Conservation (phyloP, 2,888 invertebrate species). For the Mesoligia furuncula region DNA sequence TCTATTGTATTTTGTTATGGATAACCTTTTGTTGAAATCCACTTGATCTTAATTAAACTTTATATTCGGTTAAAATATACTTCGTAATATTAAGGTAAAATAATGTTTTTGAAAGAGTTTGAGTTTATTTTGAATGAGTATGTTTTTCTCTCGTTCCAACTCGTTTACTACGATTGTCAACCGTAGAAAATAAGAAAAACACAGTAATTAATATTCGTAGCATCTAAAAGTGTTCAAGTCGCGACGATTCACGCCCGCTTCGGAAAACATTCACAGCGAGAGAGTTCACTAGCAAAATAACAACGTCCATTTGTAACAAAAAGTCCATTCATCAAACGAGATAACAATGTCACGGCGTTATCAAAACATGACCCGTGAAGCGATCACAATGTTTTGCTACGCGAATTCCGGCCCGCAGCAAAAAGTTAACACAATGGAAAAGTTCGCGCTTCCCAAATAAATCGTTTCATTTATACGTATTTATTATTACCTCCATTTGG, state of each 20-base stretch:
- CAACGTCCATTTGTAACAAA: slow-evolving; percentile 88
- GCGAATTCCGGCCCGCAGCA: slow-evolving; percentile 78
- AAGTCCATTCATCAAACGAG: slow-evolving; percentile 89
- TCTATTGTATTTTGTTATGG: slow-evolving; percentile 65
- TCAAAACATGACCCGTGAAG: slow-evolving; percentile 88
- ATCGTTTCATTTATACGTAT: slow-evolving; percentile 78
- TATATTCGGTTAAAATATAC: slow-evolving; percentile 10
- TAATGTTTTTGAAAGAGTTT: slow-evolving; percentile 12
- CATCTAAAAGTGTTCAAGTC: slow-evolving; percentile 53
- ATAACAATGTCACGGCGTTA: slow-evolving; percentile 88
- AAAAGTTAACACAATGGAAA: slow-evolving; percentile 86
- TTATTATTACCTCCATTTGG: slow-evolving; percentile 75
- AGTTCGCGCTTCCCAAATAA: slow-evolving; percentile 80
- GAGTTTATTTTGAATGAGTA: slow-evolving; percentile 18
- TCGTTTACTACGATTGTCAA: not conserved
- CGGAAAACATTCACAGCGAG: slow-evolving; percentile 76
- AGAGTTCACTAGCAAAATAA: slow-evolving; percentile 85
- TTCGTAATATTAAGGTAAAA: slow-evolving; percentile 8
- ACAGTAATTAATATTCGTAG: slow-evolving; percentile 46
- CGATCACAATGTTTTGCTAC: slow-evolving; percentile 86
- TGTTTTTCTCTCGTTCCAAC: slow-evolving; percentile 23
- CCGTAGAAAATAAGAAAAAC: slow-evolving; percentile 35
- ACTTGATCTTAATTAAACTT: slow-evolving; percentile 47
- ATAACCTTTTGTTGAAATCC: slow-evolving; percentile 48
- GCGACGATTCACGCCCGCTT: slow-evolving; percentile 69